Evolutionary conservation across 2,888 invertebrate species (phyloP), one percentile per base, ranked within the genome.

Genomic region (Heteropelma amictum): DNA sequence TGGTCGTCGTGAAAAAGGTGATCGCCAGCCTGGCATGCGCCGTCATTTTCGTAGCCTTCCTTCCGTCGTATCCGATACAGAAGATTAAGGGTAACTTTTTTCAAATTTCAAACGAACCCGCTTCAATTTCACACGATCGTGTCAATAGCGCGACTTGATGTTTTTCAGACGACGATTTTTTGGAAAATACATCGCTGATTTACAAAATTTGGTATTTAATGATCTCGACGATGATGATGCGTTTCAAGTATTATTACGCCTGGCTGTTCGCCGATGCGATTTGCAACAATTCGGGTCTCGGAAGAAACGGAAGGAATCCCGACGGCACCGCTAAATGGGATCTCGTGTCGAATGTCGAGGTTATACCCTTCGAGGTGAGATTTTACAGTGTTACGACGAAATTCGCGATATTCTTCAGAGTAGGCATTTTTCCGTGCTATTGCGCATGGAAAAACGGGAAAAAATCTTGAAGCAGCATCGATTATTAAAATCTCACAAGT

Each of bases 191-290:
- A 14, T 90, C 92, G 14, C 87, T 94, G 54, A 76, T 91, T 28
- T 92, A 93, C 80, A 94, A 93, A 87, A 93, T 95, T 85, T 93
- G 94, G 88, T 97, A 95, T 90, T 90, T 97, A 79, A 90, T 93
- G 83, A 89, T 93, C 78, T 92, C 95, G 49, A 96, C 97, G 60
- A 92, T 95, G 79, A 91, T 95, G 75, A 94, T 94, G 73, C 93
- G 98, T 79, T 95, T 95, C 90, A 98, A 97, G 91, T 98, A 98
- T 91, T 98, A 98, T 90, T 96, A 97, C 88, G 98, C 97, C n/a
- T 98, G 98, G 98, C 91, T 96, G 70, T 91, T 98, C 83, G 97
- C 97, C 4, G 99, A 99, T 89, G 96, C 97, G 0, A 95, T 98
- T 80, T 98, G 97, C 89, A 98, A 98, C 89, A 96, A 97, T 87